phyloP scores from a whole-genome alignment of 2,797 vertebrate genomes.

The Lagodon rhomboides region DNA sequence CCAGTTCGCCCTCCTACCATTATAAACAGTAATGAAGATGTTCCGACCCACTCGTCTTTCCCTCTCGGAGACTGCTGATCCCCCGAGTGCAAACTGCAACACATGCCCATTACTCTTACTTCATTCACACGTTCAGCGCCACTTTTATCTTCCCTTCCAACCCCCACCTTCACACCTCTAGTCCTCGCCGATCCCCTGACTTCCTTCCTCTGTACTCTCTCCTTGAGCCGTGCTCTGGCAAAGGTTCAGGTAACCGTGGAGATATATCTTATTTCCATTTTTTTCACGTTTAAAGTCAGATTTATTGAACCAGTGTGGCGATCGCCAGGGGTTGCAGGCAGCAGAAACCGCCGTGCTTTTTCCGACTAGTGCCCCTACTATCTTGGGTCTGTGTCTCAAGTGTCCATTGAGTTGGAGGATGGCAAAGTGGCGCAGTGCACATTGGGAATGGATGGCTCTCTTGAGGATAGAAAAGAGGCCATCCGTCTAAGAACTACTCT shows the following conservation, averaged over 20 bases:
- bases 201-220: constrained; percentile 27
- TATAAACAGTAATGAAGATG: constrained; percentile 69
- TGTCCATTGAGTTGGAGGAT: constrained; percentile 69
- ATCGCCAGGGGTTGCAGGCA: constrained; percentile 29
- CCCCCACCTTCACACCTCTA: constrained; percentile 1
- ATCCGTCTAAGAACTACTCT: constrained; percentile 78
- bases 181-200: constrained; percentile 8
- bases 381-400: constrained; percentile 68
- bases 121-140: constrained; percentile 54
- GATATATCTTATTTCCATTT: constrained; percentile 56
- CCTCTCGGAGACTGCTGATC: constrained; percentile 43
- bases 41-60: constrained; percentile 62
- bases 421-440: constrained; percentile 70
- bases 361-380: constrained; percentile 51
- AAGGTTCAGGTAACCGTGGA: constrained; percentile 37
- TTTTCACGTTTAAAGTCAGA: constrained; percentile 54
- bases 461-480: constrained; percentile 74
- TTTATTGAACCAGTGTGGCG: constrained; percentile 42
- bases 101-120: constrained; percentile 54
- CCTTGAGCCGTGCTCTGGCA: constrained; percentile 37
- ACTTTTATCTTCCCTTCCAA: constrained; percentile 50
- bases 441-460: constrained; percentile 77
- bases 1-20: constrained; percentile 56
- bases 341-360: constrained; percentile 43
- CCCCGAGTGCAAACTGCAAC: constrained; percentile 47